A percentile compares a stretch with the other conserved stretches of the same genome.
Conservation (phyloP, 2,888 invertebrate species). For the Ischnus inquisitorius region DNA sequence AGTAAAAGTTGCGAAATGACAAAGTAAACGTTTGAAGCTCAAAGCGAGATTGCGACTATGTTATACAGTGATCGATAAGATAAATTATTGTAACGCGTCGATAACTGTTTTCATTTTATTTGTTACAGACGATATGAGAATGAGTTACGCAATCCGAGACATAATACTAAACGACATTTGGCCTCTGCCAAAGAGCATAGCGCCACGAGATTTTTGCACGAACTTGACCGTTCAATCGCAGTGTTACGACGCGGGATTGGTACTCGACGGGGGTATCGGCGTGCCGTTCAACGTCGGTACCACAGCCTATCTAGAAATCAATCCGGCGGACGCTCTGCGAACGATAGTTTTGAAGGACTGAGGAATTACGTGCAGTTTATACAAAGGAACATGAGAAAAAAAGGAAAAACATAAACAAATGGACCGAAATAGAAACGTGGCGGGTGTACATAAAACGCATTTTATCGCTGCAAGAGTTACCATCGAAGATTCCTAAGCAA, state of each 20-base stretch:
- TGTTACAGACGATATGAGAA: constrained; percentile 89
- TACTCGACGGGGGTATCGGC: constrained; percentile 97
- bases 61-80: not conserved
- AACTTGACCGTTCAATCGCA: constrained; percentile 93
- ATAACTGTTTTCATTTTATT: too few species aligned
- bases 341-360: constrained; percentile 87
- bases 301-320: constrained; percentile 92
- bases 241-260: constrained; percentile 96
- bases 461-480: constrained; percentile 14
- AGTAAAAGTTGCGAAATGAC: too few species aligned
- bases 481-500: not conserved
- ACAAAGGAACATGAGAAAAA: not conserved
- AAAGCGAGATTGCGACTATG: not conserved
- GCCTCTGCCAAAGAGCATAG: constrained; percentile 92
- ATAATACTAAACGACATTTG: constrained; percentile 95
- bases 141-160: constrained; percentile 97
- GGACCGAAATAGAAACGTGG: not conserved
- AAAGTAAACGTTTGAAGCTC: too few species aligned
- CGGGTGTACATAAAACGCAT: constrained; percentile 29
- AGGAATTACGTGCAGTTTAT: constrained; percentile 2
- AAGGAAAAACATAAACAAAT: not conserved
- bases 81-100: not conserved
- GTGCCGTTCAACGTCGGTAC: constrained; percentile 98
- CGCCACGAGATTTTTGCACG: constrained; percentile 91
- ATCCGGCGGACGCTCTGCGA: constrained; percentile 94